These are phyloP conservation scores for Otis tarda DNA, from an alignment of 2,113 vertebrate species.

Conservation along the genomic window DNA sequence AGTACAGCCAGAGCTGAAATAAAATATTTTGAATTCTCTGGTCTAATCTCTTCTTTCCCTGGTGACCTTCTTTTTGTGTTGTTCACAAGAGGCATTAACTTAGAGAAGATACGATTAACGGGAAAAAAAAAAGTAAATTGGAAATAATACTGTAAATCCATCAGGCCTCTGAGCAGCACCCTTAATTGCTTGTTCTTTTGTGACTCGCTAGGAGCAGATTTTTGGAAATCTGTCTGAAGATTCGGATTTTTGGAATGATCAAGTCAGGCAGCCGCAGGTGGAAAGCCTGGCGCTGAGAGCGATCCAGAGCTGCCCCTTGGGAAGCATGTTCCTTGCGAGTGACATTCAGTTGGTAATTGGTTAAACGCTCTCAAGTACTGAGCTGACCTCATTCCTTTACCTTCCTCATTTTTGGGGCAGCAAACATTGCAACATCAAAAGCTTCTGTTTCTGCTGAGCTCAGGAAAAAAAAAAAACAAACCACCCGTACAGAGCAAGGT, in stretches of 20 bases:
- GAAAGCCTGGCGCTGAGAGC: accelerated
- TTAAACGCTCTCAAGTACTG: background rate
- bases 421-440: conserved; percentile 19
- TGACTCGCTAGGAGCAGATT: background rate
- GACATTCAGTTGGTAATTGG: background rate
- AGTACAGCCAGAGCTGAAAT: background rate
- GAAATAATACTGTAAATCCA: background rate
- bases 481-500: background rate
- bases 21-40: conserved; percentile 56
- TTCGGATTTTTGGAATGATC: background rate
- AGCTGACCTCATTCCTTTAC: conserved; percentile 10
- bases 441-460: conserved; percentile 19
- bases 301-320: background rate
- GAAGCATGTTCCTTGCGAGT: background rate
- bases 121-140: background rate
- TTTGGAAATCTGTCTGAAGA: background rate
- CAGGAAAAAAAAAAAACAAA: background rate
- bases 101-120: background rate
- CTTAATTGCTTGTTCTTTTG: background rate
- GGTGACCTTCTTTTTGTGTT: background rate
- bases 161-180: background rate
- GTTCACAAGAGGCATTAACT: background rate
- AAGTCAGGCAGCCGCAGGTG: background rate
- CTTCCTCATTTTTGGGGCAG: conserved; percentile 27
- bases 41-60: conserved; percentile 3